Base-by-base conservation (phyloP, 2,113 vertebrate genomes). In the Erythrocebus patas region DNA sequence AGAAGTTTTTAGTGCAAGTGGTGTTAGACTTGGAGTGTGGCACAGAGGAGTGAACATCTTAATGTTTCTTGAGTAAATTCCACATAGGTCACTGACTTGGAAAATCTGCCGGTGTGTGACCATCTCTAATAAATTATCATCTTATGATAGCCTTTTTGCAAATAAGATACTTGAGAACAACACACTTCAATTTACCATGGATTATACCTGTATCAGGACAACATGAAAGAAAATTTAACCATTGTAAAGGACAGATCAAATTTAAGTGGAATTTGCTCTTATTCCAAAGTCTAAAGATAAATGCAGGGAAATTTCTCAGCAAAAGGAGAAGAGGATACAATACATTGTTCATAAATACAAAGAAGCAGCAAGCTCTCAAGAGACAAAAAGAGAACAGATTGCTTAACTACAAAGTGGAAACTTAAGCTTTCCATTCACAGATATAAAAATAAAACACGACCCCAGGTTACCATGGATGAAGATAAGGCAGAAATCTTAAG, bases 181-280 rank as follows among this genome's bases (percentile, higher is more conserved):
- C 16, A 87, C 90, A 96, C 78, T 59, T 91, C 82, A 89, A 43
- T 85, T 61, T 82, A 82, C 9, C 11, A 17, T 72, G 10, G 72
- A 23, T 94, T 90, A 25, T 45, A 61, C 57, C n/a, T 88, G 2
- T 43, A 95, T 73, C 23, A 84, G 45, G n/a, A 66, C 72, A 61
- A 78, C 25, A 70, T 64, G 22, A 88, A 40, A 45, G 50, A 72
- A 81, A 96, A 91, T 91, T 35, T 95, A 85, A 72, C 68, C 52
- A 59, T 32, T 86, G 76, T 79, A 57, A 86, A 97, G 73, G 40
- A 61, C 9, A 87, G 55, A 68, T 48, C 32, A 68, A 85, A 72
- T 66, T 35, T 80, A 93, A 96, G 16, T 57, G 55, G n/a, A 91
- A 79, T 96, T 52, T 94, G 16, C 48, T 52, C 25, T 95, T 70